Base-by-base conservation (phyloP, 1,140 invertebrate species). In the Psilanteris sp. region DNA sequence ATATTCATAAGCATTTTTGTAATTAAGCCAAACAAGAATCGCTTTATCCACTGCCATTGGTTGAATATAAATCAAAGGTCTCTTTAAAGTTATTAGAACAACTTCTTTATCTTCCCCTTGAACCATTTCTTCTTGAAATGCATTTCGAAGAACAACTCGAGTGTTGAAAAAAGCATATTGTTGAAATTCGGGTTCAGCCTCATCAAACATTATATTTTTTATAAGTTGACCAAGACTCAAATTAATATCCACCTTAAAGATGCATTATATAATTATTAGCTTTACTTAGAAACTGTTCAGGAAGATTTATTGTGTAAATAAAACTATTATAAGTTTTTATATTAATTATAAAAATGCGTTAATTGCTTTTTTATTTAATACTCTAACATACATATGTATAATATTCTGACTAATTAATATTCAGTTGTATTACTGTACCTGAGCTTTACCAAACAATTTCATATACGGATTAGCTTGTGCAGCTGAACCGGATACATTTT, bases 1-100 rank as follows among this genome's bases (percentile, higher is more conserved):
- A 88, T 98, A 99, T 83, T 99, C 97, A 81, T 99, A 99, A 0
- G 97, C 97, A 88, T 98, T 98, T 88, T 98, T 98, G 83, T 99
- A 99, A 88, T 98, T 99, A 31, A 99, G 89, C 97, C 97, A 99
- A 4, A 99, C 97, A 0, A 99, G 90, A 62, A 99, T 97, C 15
- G 97, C 97, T 85, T 96, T 96, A 85, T 99, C 97, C 26, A 99
- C 94, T 2, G 97, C 97, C 77, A 97, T 92, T 0, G 97, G 97
- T 87, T 99, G 97, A 24, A 98, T 93, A 85, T 98, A 98, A 50
- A 99, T 93, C 36, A 98, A 90, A 0, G 97, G 97, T 41, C 97
- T 89, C 79, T 95, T 96, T 0, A 99, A 87, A 0, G 94, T 96
- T 32, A 99, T 96, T 7, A 98, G 89, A 5, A 99, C 94, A 3